phyloP scores from a whole-genome alignment of 2,888 invertebrate species.

The Drosophila mercatorum region DNA sequence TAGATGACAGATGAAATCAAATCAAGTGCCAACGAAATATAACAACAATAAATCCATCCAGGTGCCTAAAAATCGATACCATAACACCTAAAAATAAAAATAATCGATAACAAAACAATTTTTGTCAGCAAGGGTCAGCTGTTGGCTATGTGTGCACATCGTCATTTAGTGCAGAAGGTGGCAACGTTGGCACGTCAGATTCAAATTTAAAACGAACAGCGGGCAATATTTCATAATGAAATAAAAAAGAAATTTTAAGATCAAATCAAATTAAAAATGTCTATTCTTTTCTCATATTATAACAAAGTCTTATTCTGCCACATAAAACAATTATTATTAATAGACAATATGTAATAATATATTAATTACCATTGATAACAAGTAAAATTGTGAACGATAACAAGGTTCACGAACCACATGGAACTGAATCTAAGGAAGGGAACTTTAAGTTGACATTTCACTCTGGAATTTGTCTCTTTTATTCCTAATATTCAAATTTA shows the following conservation, averaged over 20 bases:
- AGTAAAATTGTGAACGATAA: not conserved
- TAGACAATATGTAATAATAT: too few relatives aligned
- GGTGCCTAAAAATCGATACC: constrained; percentile 45
- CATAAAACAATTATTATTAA: too few relatives aligned
- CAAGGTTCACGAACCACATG: not conserved
- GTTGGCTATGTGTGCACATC: not conserved
- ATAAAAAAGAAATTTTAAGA: not conserved
- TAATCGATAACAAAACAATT: constrained; percentile 40
- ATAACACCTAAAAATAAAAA: constrained; percentile 11
- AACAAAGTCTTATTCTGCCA: too few relatives aligned
- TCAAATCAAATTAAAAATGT: not conserved
- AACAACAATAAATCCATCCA: constrained; percentile 38
- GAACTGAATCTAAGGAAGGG: not conserved
- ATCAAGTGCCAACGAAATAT: constrained; percentile 51
- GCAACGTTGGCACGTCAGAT: constrained; percentile 13
- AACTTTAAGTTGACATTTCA: not conserved
- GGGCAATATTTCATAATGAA: not conserved
- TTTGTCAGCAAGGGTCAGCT: not conserved
- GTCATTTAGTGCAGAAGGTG: not conserved
- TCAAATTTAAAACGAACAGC: constrained; percentile 9
- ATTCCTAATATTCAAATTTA: not conserved
- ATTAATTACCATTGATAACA: not conserved
- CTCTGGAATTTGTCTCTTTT: not conserved
- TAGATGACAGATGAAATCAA: constrained; percentile 39
- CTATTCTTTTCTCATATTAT: too few relatives aligned